Evolutionary conservation across 2,888 invertebrate species (phyloP).

Genomic region (Nysson spinosus): DNA sequence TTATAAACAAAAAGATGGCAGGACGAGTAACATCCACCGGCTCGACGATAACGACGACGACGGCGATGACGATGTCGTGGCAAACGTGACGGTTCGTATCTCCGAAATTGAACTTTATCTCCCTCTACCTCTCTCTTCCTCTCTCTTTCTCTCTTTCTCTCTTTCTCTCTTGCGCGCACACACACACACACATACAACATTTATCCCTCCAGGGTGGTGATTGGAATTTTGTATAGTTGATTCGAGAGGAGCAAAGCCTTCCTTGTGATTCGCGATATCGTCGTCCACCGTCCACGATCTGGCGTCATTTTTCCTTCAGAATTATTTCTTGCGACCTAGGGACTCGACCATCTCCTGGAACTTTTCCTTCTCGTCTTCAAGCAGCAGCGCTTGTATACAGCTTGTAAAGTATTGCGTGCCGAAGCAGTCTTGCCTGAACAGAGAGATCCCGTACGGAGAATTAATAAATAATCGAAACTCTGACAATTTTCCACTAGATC

Average conservation of each 20-base stretch:
- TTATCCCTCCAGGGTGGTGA: no score
- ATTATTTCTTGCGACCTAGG: slow-evolving; percentile 82
- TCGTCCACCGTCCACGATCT: background rate
- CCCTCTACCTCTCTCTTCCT: no score
- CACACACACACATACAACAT: no score
- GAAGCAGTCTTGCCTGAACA: slow-evolving; percentile 87
- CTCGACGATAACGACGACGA: background rate
- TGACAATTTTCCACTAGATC: no score
- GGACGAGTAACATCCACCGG: no score
- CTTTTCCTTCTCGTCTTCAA: slow-evolving; percentile 87
- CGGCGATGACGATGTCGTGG: background rate
- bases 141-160: no score
- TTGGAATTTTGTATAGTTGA: no score
- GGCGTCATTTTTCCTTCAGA: slow-evolving; percentile 31
- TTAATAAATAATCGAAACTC: background rate
- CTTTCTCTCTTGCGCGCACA: no score
- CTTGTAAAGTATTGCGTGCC: slow-evolving; percentile 89
- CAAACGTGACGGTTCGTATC: background rate
- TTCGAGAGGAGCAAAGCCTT: no score
- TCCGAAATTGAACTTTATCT: no score
- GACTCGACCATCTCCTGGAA: slow-evolving; percentile 89
- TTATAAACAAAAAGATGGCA: no score
- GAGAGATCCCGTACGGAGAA: slow-evolving; percentile 1
- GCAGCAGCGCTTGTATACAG: slow-evolving; percentile 88
- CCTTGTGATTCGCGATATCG: no score